A percentile compares a stretch with the other conserved stretches of the same genome.
These are phyloP conservation scores for Corydoras maculifer DNA, from an alignment of 2,113 vertebrate species.

Conservation along the genomic window DNA sequence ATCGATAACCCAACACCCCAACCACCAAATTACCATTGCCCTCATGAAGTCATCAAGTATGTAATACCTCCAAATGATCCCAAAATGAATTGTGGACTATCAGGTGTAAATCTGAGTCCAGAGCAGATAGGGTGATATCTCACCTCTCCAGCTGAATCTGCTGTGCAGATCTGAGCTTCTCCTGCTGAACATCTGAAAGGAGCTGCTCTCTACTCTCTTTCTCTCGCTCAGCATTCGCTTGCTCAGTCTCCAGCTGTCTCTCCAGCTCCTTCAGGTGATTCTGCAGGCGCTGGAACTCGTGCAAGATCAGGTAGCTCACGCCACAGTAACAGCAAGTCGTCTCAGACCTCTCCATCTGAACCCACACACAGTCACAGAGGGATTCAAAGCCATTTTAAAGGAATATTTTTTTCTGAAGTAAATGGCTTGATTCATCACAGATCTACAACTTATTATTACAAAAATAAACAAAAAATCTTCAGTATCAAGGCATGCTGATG, in stretches of 20 bases:
- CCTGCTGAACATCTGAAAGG: constrained; percentile 56
- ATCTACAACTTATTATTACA: too few species aligned
- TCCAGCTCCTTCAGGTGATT: constrained; percentile 71
- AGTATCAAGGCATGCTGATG: too few species aligned
- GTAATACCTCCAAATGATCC: too few species aligned
- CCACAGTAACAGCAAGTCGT: constrained; percentile 83
- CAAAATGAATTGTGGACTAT: too few species aligned
- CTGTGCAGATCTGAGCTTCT: constrained; percentile 54
- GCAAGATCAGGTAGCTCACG: constrained; percentile 83
- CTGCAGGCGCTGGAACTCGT: constrained; percentile 80
- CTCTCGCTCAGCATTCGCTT: constrained; percentile 66
- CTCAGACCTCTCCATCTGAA: constrained; percentile 67
- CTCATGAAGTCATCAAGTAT: too few species aligned
- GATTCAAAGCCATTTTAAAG: not conserved
- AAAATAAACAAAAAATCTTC: too few species aligned
- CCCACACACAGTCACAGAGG: constrained; percentile 26
- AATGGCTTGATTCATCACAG: too few species aligned
- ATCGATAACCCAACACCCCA: too few species aligned
- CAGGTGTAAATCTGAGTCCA: not conserved
- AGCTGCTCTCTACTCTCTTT: constrained; percentile 63
- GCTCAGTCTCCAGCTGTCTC: constrained; percentile 66
- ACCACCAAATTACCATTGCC: too few species aligned
- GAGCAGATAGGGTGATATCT: not conserved
- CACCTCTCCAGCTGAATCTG: constrained; percentile 54
- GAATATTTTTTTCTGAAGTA: too few species aligned